Evolutionary conservation across 2,888 invertebrate species (phyloP).

Genomic region (Athalia circularis): DNA sequence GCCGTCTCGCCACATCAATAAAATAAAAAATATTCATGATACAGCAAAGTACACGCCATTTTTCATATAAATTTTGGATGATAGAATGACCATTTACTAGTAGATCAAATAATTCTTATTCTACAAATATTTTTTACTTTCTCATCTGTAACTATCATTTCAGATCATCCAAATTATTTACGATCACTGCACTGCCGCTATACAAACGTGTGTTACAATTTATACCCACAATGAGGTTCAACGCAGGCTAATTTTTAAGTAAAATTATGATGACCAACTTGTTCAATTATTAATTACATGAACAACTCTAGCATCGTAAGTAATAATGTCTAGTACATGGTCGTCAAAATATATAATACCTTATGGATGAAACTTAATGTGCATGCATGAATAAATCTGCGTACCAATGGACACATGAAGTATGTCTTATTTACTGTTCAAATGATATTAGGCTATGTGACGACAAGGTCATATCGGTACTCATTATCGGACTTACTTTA

Average conservation of each 20-base stretch:
- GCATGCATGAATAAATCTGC: conserved; percentile 22
- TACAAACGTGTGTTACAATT: conserved; percentile 50
- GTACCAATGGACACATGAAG: background rate
- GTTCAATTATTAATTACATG: conserved; percentile 18
- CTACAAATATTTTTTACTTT: conserved; percentile 11
- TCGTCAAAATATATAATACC: background rate
- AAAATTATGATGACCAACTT: conserved; percentile 39
- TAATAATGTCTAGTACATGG: conserved; percentile 36
- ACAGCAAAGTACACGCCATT: background rate
- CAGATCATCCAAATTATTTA: conserved; percentile 60
- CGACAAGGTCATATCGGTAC: background rate
- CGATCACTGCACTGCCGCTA: conserved; percentile 71
- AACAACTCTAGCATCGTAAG: conserved; percentile 2
- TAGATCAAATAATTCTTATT: conserved; percentile 38
- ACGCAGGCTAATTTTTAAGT: conserved; percentile 32
- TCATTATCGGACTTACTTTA: background rate
- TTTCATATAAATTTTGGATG: background rate
- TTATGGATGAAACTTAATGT: conserved; percentile 20
- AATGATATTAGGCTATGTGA: conserved; percentile 11
- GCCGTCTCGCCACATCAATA: background rate
- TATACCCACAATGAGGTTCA: conserved; percentile 18
- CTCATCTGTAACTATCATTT: conserved; percentile 33
- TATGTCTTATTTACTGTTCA: conserved; percentile 14
- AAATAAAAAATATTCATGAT: background rate
- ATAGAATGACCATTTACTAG: conserved; percentile 12